A percentile compares a stretch with the other conserved stretches of the same genome.
Conservation (phyloP, 2,888 invertebrate genomes). For the Tetragonisca angustula region DNA sequence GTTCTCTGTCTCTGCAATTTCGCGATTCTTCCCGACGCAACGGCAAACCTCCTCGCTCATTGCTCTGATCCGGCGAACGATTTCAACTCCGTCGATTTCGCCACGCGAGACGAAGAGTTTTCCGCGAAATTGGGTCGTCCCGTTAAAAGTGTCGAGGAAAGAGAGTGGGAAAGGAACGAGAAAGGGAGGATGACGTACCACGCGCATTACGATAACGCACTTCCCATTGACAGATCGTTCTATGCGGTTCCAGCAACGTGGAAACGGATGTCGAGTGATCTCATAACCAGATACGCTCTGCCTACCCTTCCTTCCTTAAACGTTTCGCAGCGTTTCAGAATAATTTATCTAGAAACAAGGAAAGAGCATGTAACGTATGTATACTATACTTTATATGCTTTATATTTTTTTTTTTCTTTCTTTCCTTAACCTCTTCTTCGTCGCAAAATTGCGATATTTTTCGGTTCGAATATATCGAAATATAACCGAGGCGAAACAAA, state of each 20-base stretch:
- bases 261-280: constrained; percentile 80
- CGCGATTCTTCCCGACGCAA: constrained; percentile 6
- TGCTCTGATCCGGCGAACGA: constrained; percentile 7
- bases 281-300: constrained; percentile 75
- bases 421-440: no score
- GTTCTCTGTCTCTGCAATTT: background rate
- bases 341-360: constrained; percentile 26
- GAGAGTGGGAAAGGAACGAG: constrained; percentile 57
- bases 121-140: constrained; percentile 57
- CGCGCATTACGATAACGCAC: constrained; percentile 80
- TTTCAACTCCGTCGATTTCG: constrained; percentile 2
- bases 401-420: no score
- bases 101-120: constrained; percentile 22
- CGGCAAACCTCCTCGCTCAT: constrained; percentile 1
- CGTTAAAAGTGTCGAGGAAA: constrained; percentile 47
- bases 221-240: constrained; percentile 82
- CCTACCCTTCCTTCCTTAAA: constrained; percentile 56
- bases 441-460: no score
- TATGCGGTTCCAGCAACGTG: constrained; percentile 66
- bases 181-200: constrained; percentile 71
- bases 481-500: no score
- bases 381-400: no score
- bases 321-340: constrained; percentile 17
- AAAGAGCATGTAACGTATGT: background rate
- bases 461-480: no score